Conservation (phyloP, 2,888 invertebrate genomes). For the Leptinotarsa tumamoca region DNA sequence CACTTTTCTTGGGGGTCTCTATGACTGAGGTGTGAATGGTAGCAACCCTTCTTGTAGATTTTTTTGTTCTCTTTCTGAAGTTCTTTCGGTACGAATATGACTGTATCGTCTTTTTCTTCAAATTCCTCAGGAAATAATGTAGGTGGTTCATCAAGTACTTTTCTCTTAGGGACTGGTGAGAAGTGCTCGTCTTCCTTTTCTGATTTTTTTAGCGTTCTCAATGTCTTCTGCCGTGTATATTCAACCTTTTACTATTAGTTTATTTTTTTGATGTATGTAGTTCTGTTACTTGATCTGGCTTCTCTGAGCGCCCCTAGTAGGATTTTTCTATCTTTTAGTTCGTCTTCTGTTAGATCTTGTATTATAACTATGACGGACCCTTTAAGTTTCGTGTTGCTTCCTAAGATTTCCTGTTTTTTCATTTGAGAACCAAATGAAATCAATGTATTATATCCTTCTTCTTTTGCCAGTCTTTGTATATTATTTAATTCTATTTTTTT, state of each 20-base stretch:
- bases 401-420: conserved; percentile 13
- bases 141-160: not conserved
- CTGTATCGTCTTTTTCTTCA: not conserved
- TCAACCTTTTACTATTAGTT: not conserved
- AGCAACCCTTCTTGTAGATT: not conserved
- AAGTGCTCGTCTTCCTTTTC: conserved; percentile 6
- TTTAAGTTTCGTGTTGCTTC: conserved; percentile 11
- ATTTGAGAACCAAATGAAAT: conserved; percentile 21
- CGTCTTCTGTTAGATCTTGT: conserved; percentile 13
- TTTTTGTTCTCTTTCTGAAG: not conserved
- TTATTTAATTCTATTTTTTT: conserved; percentile 13
- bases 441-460: conserved; percentile 12
- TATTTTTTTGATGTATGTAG: not conserved
- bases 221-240: too few species aligned
- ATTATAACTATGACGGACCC: not conserved
- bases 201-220: not conserved
- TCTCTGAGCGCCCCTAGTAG: conserved; percentile 17
- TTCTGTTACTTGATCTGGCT: conserved; percentile 4
- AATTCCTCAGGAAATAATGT: not conserved
- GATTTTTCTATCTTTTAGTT: conserved; percentile 13
- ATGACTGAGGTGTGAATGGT: not conserved
- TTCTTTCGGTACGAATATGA: not conserved
- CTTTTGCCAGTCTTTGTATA: conserved; percentile 15
- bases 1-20: conserved; percentile 14
- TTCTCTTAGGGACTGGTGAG: conserved; percentile 8